Conservation (phyloP, 1,140 invertebrate genomes). For the Oryzaephilus surinamensis region DNA sequence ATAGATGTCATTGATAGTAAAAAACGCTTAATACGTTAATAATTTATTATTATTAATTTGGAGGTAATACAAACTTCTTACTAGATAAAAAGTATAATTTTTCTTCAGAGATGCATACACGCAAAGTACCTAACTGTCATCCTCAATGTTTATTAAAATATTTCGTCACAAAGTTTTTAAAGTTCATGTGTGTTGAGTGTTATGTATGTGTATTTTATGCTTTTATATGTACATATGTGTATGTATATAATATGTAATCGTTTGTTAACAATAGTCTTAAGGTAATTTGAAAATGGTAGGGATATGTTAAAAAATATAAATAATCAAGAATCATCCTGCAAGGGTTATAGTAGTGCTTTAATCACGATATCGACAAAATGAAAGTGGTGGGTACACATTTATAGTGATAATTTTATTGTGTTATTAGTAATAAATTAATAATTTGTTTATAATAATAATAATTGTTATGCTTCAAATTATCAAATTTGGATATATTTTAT, state of each 20-base stretch:
- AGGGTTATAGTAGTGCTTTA: conserved; percentile 1
- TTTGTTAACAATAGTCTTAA: conserved; percentile 17
- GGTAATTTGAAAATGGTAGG: conserved; percentile 6
- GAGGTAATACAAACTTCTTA: no score
- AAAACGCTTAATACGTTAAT: no score
- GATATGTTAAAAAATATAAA: conserved; percentile 10
- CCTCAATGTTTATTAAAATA: no score
- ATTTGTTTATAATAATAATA: not conserved
- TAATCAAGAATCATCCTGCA: conserved; percentile 5
- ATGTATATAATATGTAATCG: conserved; percentile 8
- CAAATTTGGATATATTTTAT: not conserved
- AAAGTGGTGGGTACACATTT: conserved; percentile 15
- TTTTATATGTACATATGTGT: no score
- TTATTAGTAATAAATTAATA: no score
- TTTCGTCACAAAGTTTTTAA: conserved; percentile 15
- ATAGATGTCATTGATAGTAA: no score
- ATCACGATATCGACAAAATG: conserved; percentile 11
- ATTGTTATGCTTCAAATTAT: not conserved
- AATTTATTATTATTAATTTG: no score
- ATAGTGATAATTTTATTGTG: no score
- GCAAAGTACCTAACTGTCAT: no score
- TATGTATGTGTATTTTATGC: no score
- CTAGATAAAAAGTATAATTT: no score
- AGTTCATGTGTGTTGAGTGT: conserved; percentile 16
- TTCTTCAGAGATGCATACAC: no score